phyloP scores from a whole-genome alignment of 2,113 vertebrate species.

The Alethe castanea region DNA sequence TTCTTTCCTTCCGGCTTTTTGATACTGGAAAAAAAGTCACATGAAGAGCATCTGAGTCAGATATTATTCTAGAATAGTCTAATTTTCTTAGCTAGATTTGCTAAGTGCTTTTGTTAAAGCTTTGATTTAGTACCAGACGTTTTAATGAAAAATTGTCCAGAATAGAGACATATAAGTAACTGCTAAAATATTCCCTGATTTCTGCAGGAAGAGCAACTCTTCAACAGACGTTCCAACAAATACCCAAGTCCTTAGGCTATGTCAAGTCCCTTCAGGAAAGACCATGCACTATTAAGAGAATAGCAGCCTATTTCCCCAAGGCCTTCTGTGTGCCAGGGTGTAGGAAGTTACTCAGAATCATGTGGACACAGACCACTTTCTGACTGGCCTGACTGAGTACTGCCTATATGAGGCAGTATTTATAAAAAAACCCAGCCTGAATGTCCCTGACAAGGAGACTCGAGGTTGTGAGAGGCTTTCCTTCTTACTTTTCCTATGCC shows the following conservation, averaged over 20 bases:
- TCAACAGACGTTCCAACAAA: accelerated
- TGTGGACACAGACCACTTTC: not conserved
- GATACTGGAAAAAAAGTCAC: not conserved
- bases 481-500: not conserved
- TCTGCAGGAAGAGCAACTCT: not conserved
- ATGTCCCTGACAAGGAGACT: not conserved
- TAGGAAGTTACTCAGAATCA: not conserved
- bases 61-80: not conserved
- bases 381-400: not conserved
- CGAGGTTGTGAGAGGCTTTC: not conserved
- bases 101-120: not conserved
- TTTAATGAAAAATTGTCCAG: not conserved
- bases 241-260: not conserved
- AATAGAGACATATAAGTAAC: not conserved
- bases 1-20: not conserved
- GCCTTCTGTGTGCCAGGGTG: not conserved
- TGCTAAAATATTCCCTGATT: not conserved
- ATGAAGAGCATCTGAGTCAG: not conserved
- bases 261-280: accelerated
- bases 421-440: not conserved
- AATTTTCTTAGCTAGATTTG: not conserved
- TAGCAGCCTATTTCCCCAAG: not conserved
- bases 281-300: not conserved
- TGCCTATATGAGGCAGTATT: not conserved
- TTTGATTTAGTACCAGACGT: not conserved